Percentiles rank a stretch among this genome's conserved stretches.
These are phyloP conservation scores for Gonocerus acuteangulatus DNA, from an alignment of 2,888 invertebrate species.

Conservation along the genomic window DNA sequence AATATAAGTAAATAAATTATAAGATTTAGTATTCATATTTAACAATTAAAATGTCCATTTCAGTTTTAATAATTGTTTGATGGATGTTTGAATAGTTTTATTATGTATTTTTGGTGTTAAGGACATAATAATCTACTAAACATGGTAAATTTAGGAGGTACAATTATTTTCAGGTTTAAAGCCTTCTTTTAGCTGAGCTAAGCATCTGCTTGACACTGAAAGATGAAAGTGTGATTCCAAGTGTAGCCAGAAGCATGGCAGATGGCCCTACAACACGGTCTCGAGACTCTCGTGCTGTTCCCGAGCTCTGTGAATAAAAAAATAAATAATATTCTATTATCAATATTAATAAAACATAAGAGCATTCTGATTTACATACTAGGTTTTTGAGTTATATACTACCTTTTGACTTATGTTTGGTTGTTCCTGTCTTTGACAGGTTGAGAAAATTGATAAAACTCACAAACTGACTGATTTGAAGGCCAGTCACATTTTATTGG, in stretches of 20 bases:
- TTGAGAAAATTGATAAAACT: not conserved
- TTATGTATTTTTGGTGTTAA: no score
- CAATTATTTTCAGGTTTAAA: no score
- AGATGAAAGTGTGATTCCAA: conserved; percentile 36
- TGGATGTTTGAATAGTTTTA: no score
- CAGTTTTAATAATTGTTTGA: not conserved
- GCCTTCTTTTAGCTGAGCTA: conserved; percentile 27
- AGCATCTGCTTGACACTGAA: conserved; percentile 37
- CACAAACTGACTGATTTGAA: no score
- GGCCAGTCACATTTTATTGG: no score
- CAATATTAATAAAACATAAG: not conserved
- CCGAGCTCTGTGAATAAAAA: conserved; percentile 6
- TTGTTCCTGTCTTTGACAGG: not conserved
- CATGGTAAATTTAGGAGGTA: no score
- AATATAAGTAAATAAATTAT: no score
- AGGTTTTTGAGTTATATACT: not conserved
- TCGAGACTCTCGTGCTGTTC: not conserved
- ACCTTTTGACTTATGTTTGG: not conserved
- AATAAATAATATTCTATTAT: not conserved
- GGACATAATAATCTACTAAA: no score
- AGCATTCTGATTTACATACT: not conserved
- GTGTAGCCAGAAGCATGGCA: conserved; percentile 34
- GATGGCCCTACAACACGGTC: conserved; percentile 31
- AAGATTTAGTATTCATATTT: no score
- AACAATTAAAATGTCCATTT: not conserved